phyloP scores from a whole-genome alignment of 1,140 invertebrate species.

The Nebria ingens region DNA sequence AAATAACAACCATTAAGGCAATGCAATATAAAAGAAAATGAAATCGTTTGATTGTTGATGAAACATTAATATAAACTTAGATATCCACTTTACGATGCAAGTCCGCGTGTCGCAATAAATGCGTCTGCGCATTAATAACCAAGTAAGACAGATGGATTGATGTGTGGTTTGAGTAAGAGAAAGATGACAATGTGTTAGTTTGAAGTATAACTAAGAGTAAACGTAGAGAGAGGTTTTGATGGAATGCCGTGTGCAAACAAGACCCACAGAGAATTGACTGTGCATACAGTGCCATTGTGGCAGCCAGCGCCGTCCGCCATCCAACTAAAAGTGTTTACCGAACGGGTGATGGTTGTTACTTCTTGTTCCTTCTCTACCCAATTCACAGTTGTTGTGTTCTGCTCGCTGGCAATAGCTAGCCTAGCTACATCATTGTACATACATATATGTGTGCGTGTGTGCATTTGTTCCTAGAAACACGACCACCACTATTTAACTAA shows the following conservation, averaged over 20 bases:
- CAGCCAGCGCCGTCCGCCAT: neutral
- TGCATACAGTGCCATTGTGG: slow-evolving; percentile 3
- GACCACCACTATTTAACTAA: neutral
- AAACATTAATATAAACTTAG: neutral
- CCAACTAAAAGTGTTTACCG: slow-evolving; percentile 8
- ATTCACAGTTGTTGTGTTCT: neutral
- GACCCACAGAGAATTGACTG: neutral
- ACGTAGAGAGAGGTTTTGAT: neutral
- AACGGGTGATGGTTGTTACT: neutral
- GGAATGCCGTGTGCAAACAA: slow-evolving; percentile 5
- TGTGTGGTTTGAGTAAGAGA: neutral
- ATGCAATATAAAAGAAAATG: too few species aligned
- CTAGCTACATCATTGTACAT: too few species aligned
- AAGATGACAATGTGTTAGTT: neutral
- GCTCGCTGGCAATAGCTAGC: too few species aligned
- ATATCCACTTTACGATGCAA: neutral
- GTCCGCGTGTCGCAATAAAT: neutral
- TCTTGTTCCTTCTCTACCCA: neutral
- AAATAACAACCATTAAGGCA: too few species aligned
- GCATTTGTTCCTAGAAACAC: neutral
- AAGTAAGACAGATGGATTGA: neutral
- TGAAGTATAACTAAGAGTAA: neutral
- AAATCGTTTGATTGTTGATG: too few species aligned
- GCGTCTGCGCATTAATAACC: neutral
- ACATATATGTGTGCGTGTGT: too few species aligned